These are phyloP conservation scores for Ctenodactylus gundi DNA, from an alignment of 2,113 vertebrate genomes.

Conservation along the genomic window DNA sequence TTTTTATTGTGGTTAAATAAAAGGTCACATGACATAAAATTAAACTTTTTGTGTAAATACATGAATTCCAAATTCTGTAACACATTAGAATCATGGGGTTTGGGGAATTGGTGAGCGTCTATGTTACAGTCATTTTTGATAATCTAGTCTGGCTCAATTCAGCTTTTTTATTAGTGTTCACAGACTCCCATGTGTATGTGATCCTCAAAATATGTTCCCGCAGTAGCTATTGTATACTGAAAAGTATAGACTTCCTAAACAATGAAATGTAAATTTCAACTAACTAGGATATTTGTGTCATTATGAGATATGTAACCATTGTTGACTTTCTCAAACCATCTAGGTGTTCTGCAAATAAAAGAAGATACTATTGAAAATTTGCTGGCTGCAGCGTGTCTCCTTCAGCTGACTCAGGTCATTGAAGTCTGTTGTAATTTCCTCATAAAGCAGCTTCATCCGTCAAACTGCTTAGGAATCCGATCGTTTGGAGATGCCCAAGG, in stretches of 20 bases:
- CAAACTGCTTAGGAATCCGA: constrained; percentile 97
- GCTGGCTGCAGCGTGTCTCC: constrained; percentile 95
- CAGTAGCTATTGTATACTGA: neutral
- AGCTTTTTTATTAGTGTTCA: neutral
- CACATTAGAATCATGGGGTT: too few relatives aligned
- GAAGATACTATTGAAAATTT: constrained; percentile 98
- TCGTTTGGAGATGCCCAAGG: constrained; percentile 98
- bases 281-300: neutral
- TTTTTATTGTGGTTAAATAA: too few relatives aligned
- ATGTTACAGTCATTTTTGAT: neutral
- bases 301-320: neutral
- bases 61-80: too few relatives aligned
- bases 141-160: neutral
- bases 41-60: too few relatives aligned
- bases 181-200: neutral
- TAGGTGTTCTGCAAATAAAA: constrained; percentile 95
- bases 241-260: neutral
- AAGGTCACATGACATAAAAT: too few relatives aligned
- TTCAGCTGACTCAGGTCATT: constrained; percentile 96
- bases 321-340: constrained; percentile 35
- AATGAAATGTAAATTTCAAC: neutral
- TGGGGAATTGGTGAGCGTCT: too few relatives aligned
- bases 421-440: constrained; percentile 98
- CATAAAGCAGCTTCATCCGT: constrained; percentile 98
- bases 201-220: neutral